Base-by-base conservation (phyloP, 2,797 vertebrate genomes). In the Parauchenoglanis ngamensis region DNA sequence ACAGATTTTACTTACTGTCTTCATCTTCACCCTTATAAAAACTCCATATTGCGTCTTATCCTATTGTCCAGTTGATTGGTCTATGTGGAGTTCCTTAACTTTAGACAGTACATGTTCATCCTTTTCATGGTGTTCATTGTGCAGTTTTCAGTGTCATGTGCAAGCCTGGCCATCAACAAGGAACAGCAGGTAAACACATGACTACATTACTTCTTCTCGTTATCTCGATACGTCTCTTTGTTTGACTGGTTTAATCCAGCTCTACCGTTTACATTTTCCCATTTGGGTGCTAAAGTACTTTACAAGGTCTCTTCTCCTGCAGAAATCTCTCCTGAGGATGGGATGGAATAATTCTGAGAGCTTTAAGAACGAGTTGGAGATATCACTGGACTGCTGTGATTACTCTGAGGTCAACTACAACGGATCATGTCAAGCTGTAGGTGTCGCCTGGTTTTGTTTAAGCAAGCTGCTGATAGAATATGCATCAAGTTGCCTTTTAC, bases 131-230 rank as follows among this genome's bases (percentile, higher is more conserved):
- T 98, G 86, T 99, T 99, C 75, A 92, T 98, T 57, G 93, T 99
- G 89, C 98, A 99, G 94, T 97, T 99, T 85, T 97, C 97, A 0
- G 96, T 99, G 25, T 99, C 98, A 25, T 98, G 97, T 88, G 98
- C 97, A 21, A 98, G 98, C 88, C 94, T 99, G 92, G 94, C 97
- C 6, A 91, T 99, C 89, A 98, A 97, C 90, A 92, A 95, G 90
- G 95, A 97, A 1, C 98, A 99, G 73, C 97, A 98, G 97, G 98
- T 99, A 93, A 88, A 88, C 52, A 85, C 86, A 28, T 52, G 7
- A 19, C 28, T 23, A 28, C 49, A 31, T 70, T 57, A 67, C 6
- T 67, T 15, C 61, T 23, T 15, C 5, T 12, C 12, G 2, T 6
- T 13, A 12, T 68, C 49, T 52, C 3, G 4, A 49, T 19, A 1